phyloP scores from a whole-genome alignment of 2,113 vertebrate species.

The Syngnathoides biaculeatus region DNA sequence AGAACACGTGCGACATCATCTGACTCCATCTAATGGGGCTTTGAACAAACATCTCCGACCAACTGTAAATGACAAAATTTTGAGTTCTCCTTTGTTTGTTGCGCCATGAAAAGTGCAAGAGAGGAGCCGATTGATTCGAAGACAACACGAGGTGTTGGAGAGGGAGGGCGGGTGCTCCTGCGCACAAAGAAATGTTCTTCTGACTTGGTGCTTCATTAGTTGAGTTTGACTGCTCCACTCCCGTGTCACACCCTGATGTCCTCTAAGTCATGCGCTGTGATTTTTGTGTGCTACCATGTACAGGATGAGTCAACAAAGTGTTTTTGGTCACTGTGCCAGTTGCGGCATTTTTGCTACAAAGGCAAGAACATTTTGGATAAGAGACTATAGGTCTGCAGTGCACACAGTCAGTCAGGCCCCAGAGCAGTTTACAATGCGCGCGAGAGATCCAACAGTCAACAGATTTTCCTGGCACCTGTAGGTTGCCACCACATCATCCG shows the following conservation, averaged over 20 bases:
- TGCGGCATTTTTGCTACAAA: neutral
- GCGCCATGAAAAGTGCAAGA: neutral
- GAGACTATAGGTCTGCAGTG: neutral
- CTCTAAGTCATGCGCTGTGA: neutral
- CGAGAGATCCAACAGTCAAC: neutral
- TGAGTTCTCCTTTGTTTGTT: neutral
- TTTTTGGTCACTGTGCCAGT: neutral
- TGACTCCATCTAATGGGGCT: neutral
- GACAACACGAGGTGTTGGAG: neutral
- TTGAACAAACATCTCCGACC: neutral
- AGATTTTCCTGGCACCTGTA: neutral
- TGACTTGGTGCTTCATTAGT: neutral
- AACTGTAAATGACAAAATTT: neutral
- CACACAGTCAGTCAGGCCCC: neutral
- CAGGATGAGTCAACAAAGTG: neutral
- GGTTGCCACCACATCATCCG: neutral
- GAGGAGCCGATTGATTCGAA: neutral
- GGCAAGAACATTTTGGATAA: neutral
- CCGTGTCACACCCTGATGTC: neutral
- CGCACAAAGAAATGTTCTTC: neutral
- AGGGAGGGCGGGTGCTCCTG: neutral
- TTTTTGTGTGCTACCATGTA: no score
- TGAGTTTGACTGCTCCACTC: neutral
- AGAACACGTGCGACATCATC: neutral
- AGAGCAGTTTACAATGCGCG: neutral